A percentile compares a stretch with the other conserved stretches of the same genome.
phyloP scores from a whole-genome alignment of 1,140 invertebrate species.

The Meloidogyne hapla region DNA sequence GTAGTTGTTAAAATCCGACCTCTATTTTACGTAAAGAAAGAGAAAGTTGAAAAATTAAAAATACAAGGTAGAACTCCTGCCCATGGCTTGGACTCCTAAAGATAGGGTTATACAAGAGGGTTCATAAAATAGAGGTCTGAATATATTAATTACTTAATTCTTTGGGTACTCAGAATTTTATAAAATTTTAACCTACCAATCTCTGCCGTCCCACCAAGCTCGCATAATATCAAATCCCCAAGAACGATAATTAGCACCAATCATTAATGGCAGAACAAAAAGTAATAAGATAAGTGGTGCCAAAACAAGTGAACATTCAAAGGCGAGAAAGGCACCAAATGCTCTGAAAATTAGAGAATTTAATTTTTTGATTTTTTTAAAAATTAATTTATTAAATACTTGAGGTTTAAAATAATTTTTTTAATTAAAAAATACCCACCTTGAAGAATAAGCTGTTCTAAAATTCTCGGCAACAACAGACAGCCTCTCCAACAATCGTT shows the following conservation, averaged over 20 bases:
- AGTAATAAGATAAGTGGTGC: conserved; percentile 34
- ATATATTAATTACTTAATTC: neutral
- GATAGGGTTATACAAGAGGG: too few species aligned
- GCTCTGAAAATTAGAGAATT: conserved; percentile 13
- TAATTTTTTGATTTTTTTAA: neutral
- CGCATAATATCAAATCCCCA: conserved; percentile 42
- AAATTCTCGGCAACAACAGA: conserved; percentile 37
- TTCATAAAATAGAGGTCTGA: neutral
- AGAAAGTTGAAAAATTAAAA: too few species aligned
- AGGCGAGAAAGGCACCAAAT: conserved; percentile 34
- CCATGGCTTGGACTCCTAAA: too few species aligned
- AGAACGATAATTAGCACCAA: conserved; percentile 32
- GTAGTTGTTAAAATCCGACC: too few species aligned
- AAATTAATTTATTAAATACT: too few species aligned
- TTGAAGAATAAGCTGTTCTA: conserved; percentile 33
- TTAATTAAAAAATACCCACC: conserved; percentile 3
- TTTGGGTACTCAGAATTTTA: neutral
- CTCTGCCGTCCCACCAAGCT: conserved; percentile 37
- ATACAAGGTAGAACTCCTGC: too few species aligned
- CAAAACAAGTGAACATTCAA: conserved; percentile 33
- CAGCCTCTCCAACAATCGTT: conserved; percentile 33
- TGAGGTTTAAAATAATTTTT: too few species aligned
- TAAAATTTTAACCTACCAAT: conserved; percentile 28
- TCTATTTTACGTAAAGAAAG: too few species aligned
- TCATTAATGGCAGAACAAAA: conserved; percentile 34